Evolutionary conservation across 2,888 invertebrate genomes (phyloP).

Genomic region (Tinea pellionella): DNA sequence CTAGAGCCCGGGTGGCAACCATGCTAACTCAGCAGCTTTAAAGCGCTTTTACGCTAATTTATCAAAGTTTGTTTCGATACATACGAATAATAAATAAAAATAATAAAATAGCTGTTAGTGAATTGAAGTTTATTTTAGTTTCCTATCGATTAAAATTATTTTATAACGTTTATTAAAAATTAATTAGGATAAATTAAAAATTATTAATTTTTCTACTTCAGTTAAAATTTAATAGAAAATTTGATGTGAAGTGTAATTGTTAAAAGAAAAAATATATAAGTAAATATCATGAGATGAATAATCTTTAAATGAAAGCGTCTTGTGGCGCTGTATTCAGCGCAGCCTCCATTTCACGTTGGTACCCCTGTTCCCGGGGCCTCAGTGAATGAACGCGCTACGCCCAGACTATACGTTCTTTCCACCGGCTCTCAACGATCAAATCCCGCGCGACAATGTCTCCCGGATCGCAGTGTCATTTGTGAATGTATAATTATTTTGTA

Average conservation of each 20-base stretch:
- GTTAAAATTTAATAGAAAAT: too few relatives aligned
- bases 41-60: background rate
- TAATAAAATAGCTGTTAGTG: too few relatives aligned
- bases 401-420: slow-evolving; percentile 15
- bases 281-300: background rate
- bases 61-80: background rate
- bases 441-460: slow-evolving; percentile 3
- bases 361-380: slow-evolving; percentile 33
- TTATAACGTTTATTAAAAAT: too few relatives aligned
- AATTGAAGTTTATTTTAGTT: too few relatives aligned
- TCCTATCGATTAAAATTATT: too few relatives aligned
- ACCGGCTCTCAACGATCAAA: slow-evolving; percentile 20
- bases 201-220: too few relatives aligned
- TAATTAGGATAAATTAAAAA: too few relatives aligned
- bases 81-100: too few relatives aligned
- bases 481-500: background rate
- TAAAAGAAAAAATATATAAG: background rate
- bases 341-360: slow-evolving; percentile 1
- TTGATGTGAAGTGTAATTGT: too few relatives aligned
- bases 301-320: background rate
- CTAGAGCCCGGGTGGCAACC: slow-evolving; percentile 6
- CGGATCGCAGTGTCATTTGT: slow-evolving; percentile 12
- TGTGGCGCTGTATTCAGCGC: background rate
- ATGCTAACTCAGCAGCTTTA: background rate
- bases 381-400: slow-evolving; percentile 54